Percentiles rank a stretch among this genome's conserved stretches.
Evolutionary conservation across 2,113 vertebrate species (phyloP).

Genomic region (Mixornis gularis): DNA sequence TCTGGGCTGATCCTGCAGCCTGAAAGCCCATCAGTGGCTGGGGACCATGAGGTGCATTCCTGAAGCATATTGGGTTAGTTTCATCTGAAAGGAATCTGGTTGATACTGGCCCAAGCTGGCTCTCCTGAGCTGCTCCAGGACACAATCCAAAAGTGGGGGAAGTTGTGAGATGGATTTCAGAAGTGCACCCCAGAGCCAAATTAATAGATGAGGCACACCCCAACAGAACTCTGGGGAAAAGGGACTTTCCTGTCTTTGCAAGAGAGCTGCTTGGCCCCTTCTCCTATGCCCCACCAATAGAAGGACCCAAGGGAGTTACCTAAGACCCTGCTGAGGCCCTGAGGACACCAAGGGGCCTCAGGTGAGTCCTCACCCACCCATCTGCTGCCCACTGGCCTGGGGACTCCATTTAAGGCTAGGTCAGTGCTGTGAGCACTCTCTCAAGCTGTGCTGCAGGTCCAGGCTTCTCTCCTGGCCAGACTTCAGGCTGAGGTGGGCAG

Average conservation of each 20-base stretch:
- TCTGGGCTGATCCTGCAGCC: background rate
- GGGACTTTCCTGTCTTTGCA: background rate
- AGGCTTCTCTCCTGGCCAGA: background rate
- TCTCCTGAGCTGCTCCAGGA: background rate
- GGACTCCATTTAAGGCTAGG: background rate
- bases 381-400: rapidly evolving
- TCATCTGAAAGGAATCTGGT: constrained; percentile 8
- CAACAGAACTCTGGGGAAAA: background rate
- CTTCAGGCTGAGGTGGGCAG: background rate
- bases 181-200: background rate
- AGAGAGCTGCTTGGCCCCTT: background rate
- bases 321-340: background rate
- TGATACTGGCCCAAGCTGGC: background rate
- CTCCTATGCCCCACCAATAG: background rate
- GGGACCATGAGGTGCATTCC: background rate
- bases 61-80: background rate
- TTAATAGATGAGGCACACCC: background rate
- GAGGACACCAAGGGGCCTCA: background rate
- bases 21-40: background rate
- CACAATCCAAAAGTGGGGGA: background rate
- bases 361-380: background rate
- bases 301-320: background rate
- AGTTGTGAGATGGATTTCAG: background rate
- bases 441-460: background rate
- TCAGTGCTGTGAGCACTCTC: rapidly evolving